Base-by-base conservation (phyloP, 2,888 invertebrate species). In the Piscicola geometra region DNA sequence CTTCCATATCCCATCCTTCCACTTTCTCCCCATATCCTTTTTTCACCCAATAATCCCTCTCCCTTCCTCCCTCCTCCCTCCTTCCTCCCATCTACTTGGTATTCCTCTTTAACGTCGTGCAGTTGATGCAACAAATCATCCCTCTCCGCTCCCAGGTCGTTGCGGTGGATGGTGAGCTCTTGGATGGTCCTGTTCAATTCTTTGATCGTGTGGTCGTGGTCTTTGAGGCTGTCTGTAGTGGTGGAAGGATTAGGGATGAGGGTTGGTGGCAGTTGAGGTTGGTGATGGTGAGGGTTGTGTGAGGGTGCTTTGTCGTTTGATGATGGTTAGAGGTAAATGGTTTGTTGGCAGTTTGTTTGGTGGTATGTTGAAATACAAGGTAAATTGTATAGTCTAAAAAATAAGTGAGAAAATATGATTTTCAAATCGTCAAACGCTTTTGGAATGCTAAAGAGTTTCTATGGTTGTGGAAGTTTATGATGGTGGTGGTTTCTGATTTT, bases 141-240 rank as follows among this genome's bases (percentile, higher is more conserved):
- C 85, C 98, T 93, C 89, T 99, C 99, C 87, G 96, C 96, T 89
- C 98, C 97, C 88, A 99, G 90, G 93, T 94, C 88, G 93, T 91
- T 89, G 93, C 97, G 88, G 94, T 89, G 79, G 71, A 82, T 78
- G 87, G 97, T 97, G 88, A 97, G 89, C 88, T 99, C 99, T 88
- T 96, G 95, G 86, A 96, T 90, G 77, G 82, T 82, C 76, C 98
- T 93, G 88, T 90, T 96, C 88, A 96, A 90, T 88, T 99, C 98
- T 85, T 93, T 92, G 86, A 98, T 89, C 84, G 91, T 92, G 85
- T 90, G 90, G 89, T 94, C 94, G 86, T 94, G 92, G 84, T 99
- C 98, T 86, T 92, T 91, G 85, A 98, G 90, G 84, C 97, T 96
- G 88, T 97, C 98, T 96, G 83, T 1, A 12, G 30, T 30, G n/a